Conservation (phyloP, 2,888 invertebrate genomes). For the Drosophila lacicola region DNA sequence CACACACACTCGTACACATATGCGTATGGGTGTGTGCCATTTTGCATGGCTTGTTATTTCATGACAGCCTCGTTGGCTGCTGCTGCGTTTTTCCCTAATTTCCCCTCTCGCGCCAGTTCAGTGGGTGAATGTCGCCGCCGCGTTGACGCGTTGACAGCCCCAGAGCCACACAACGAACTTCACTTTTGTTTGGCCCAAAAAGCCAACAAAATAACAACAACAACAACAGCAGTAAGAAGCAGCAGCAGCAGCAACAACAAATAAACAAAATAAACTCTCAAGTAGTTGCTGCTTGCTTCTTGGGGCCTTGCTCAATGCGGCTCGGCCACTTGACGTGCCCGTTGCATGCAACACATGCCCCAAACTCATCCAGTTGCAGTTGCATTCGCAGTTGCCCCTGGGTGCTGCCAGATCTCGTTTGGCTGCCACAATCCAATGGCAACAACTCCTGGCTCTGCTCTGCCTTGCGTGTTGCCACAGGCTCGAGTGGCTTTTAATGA, state of each 20-base stretch:
- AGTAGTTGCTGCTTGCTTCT: slow-evolving; percentile 48
- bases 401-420: slow-evolving; percentile 31
- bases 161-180: slow-evolving; percentile 34
- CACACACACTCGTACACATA: slow-evolving; percentile 1
- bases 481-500: slow-evolving; percentile 77
- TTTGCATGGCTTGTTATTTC: slow-evolving; percentile 69
- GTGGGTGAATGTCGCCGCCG: slow-evolving; percentile 76
- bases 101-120: slow-evolving; percentile 68
- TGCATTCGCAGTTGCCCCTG: background rate
- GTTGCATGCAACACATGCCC: slow-evolving; percentile 14
- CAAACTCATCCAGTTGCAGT: slow-evolving; percentile 11
- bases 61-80: slow-evolving; percentile 56
- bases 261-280: slow-evolving; percentile 49
- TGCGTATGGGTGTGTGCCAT: slow-evolving; percentile 33
- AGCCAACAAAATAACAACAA: slow-evolving; percentile 27
- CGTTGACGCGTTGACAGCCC: slow-evolving; percentile 37
- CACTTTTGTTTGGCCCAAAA: slow-evolving; percentile 78
- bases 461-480: slow-evolving; percentile 61
- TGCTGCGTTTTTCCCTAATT: slow-evolving; percentile 63
- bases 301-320: slow-evolving; percentile 41
- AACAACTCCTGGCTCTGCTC: slow-evolving; percentile 5
- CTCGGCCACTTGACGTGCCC: slow-evolving; percentile 57
- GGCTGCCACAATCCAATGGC: slow-evolving; percentile 9
- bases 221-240: slow-evolving; percentile 3
- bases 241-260: slow-evolving; percentile 26